Percentiles rank a stretch among this genome's conserved stretches.
Evolutionary conservation across 2,797 vertebrate species (phyloP).

Genomic region (Tokudaia muenninki): DNA sequence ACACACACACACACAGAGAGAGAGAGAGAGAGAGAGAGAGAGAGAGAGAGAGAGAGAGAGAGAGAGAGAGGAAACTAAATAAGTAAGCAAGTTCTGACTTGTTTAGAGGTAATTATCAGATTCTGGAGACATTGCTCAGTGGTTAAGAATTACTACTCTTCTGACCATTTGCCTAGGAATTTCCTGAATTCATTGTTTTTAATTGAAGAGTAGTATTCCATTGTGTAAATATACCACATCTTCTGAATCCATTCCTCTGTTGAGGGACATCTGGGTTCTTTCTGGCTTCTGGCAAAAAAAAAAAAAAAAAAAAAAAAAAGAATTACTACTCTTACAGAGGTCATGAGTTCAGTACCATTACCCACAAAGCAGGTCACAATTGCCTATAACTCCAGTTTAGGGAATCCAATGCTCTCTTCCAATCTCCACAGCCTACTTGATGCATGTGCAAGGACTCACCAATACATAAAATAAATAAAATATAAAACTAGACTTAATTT

Average conservation of each 20-base stretch:
- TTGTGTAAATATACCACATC: no score
- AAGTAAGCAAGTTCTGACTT: not conserved
- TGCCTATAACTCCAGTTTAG: not conserved
- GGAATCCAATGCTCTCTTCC: not conserved
- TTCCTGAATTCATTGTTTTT: no score
- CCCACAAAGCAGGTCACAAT: not conserved
- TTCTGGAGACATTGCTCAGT: not conserved
- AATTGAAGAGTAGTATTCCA: no score
- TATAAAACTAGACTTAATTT: no score
- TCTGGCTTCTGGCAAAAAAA: no score
- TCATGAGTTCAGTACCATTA: not conserved
- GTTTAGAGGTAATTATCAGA: not conserved
- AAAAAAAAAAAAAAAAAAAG: no score
- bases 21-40: rapidly evolving
- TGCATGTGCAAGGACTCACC: no score
- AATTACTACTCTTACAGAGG: not conserved
- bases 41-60: rapidly evolving
- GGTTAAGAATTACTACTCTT: not conserved
- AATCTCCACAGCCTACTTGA: not conserved
- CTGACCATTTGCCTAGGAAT: no score
- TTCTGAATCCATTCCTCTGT: no score
- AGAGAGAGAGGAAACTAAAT: not conserved
- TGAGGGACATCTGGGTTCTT: no score
- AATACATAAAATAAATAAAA: not conserved
- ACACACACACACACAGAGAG: rapidly evolving